Evolutionary conservation across 1,140 invertebrate genomes (phyloP), one percentile per base, ranked within the genome.

Genomic region (Wasmannia auropunctata): DNA sequence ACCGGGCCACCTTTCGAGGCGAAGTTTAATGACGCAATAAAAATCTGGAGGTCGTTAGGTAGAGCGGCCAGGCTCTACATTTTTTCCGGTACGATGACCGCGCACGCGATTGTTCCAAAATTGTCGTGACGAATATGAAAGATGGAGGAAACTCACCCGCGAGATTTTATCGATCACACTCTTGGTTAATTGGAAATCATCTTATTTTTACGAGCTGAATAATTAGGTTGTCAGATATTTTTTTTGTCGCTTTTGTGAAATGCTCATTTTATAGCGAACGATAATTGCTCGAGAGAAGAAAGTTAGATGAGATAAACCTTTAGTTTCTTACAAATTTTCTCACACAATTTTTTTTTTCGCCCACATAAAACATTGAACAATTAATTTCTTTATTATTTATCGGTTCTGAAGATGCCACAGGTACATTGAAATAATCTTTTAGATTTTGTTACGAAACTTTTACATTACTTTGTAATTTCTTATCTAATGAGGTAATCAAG

Each of bases 21-120:
- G 85, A 93, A 90, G 87, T 93, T 93, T 93, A 93, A 93, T 93
- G 92, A 91, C 90, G 93, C 91, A 90, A 92, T 93, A 93, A 93
- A 93, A 92, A 92, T 92, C 88, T 90, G 90, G 89, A 90, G 91
- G 90, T 93, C 92, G 91, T 93, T 91, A 91, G 91, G 90, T 93
- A 89, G 90, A 90, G 70, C 63, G 43, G 65, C 49, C 28, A 10
- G 60, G 90, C 84, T 90, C 90, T 92, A 84, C 77, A 90, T 92
- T 93, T 91, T 90, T 92, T 92, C 91, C 89, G 89, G 90, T 91
- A 87, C 87, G 86, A 88, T 88, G 92, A 90, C 92, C 90, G 88
- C 74, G 31, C 11, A 22, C n/a, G 86, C 87, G 87, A 93, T 90
- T 92, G 87, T 88, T 90, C 58, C 88, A 77, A 69, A 87, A 90